Conservation (phyloP, 2,797 vertebrate species). For the Morus bassanus region DNA sequence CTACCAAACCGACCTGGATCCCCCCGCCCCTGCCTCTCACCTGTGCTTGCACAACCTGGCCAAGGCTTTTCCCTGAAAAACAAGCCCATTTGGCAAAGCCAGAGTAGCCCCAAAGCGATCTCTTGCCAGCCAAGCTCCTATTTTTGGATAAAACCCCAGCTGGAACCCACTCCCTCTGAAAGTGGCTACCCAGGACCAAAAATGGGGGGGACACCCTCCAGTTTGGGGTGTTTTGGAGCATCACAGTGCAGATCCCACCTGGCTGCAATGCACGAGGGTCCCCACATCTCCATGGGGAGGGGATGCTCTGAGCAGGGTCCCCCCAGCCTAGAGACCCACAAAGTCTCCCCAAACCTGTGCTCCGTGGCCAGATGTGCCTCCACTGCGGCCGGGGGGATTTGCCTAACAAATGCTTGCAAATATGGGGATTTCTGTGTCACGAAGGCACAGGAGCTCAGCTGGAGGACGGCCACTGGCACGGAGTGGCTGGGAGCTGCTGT, state of each 20-base stretch:
- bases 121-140: fast-evolving
- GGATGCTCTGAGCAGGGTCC: background rate
- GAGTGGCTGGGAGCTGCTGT: background rate
- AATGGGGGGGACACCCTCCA: fast-evolving
- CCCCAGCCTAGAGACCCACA: background rate
- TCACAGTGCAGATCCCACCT: background rate
- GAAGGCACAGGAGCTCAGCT: background rate
- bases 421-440: background rate
- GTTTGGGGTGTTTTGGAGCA: background rate
- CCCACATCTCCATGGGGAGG: fast-evolving
- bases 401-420: constrained; percentile 47
- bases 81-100: background rate
- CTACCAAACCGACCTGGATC: fast-evolving
- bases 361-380: background rate
- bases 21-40: background rate
- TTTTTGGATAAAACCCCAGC: background rate
- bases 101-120: background rate
- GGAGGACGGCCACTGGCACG: background rate
- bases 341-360: background rate
- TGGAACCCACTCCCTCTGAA: fast-evolving
- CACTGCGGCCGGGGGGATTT: background rate
- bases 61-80: fast-evolving
- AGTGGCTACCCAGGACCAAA: background rate
- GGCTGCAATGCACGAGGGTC: background rate
- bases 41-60: fast-evolving